These are phyloP conservation scores for Lordiphosa stackelbergi DNA, from an alignment of 1,140 invertebrate genomes.

Conservation along the genomic window DNA sequence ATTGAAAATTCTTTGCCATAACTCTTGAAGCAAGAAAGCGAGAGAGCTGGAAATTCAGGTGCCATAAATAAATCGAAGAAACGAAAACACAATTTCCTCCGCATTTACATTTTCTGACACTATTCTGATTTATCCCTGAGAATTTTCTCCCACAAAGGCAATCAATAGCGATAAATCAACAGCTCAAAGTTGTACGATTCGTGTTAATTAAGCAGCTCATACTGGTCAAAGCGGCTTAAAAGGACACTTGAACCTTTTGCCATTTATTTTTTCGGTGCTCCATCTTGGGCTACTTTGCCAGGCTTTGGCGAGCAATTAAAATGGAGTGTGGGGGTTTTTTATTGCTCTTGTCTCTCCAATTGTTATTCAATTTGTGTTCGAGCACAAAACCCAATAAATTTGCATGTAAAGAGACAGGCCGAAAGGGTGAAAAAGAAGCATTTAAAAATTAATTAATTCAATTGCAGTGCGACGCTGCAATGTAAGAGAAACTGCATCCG, in stretches of 20 bases:
- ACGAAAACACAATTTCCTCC: constrained; percentile 26
- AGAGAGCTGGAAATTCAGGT: constrained; percentile 5
- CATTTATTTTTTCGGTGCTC: constrained; percentile 6
- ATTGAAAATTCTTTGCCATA: constrained; percentile 5
- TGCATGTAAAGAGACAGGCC: constrained; percentile 47
- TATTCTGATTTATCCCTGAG: neutral
- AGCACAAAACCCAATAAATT: constrained; percentile 54
- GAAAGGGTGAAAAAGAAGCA: constrained; percentile 36
- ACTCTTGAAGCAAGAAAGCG: neutral
- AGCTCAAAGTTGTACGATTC: too few relatives aligned
- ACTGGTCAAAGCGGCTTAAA: too few relatives aligned
- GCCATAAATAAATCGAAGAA: constrained; percentile 31
- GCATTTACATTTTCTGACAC: constrained; percentile 1
- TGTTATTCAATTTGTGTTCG: constrained; percentile 44
- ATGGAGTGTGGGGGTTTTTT: constrained; percentile 18
- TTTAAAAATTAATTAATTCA: constrained; percentile 70
- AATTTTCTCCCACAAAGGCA: too few relatives aligned
- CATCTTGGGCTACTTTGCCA: constrained; percentile 18
- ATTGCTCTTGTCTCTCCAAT: constrained; percentile 29
- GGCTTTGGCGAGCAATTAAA: constrained; percentile 6
- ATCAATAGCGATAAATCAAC: too few relatives aligned
- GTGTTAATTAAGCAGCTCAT: neutral
- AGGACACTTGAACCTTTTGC: too few relatives aligned
- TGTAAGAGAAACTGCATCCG: constrained; percentile 12
- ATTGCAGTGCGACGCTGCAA: constrained; percentile 47